Conservation (phyloP, 2,888 invertebrate species). For the Pecten maximus region DNA sequence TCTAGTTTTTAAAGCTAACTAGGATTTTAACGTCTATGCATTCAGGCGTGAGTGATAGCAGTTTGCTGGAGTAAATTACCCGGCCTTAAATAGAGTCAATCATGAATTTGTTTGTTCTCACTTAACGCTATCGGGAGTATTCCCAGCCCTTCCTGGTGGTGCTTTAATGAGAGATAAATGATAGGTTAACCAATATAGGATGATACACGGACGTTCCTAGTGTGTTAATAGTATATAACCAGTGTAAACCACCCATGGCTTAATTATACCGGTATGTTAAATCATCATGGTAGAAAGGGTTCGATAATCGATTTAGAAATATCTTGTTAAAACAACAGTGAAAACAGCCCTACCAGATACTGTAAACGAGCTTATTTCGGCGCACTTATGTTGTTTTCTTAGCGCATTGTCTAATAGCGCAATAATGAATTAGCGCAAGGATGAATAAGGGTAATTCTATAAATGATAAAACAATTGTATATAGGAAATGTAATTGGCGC, state of each 20-base stretch:
- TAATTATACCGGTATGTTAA: not conserved
- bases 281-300: not conserved
- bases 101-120: not conserved
- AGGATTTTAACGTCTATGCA: not conserved
- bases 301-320: too few species aligned
- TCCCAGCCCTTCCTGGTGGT: not conserved
- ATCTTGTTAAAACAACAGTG: too few species aligned
- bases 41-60: not conserved
- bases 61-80: not conserved
- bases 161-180: not conserved
- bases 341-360: too few species aligned
- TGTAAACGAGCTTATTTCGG: too few species aligned
- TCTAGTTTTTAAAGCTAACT: not conserved
- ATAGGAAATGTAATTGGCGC: too few species aligned
- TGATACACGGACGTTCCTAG: not conserved
- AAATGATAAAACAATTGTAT: too few species aligned
- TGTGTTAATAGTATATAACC: not conserved
- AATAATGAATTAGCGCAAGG: too few species aligned
- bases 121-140: not conserved
- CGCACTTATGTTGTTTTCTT: too few species aligned
- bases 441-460: too few species aligned
- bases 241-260: not conserved
- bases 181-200: not conserved
- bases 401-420: too few species aligned
- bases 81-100: not conserved